Percentiles rank a stretch among this genome's conserved stretches.
These are phyloP conservation scores for Hippocampus abdominalis DNA, from an alignment of 2,113 vertebrate genomes.

Conservation along the genomic window DNA sequence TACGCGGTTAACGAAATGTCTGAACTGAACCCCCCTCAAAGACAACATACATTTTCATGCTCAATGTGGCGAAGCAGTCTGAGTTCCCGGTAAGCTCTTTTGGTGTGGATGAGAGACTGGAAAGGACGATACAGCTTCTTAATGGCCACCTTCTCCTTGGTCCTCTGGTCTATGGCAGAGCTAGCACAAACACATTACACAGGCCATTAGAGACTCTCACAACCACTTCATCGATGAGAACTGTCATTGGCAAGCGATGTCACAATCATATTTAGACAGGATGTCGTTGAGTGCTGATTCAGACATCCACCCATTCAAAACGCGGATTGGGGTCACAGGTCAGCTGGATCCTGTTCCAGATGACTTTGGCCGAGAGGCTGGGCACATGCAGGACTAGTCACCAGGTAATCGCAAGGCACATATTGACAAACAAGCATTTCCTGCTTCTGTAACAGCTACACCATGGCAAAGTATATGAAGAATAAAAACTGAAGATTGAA, in stretches of 20 bases:
- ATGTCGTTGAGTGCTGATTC: too few species aligned
- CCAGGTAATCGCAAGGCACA: too few species aligned
- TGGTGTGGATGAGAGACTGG: constrained; percentile 76
- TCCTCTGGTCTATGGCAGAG: constrained; percentile 69
- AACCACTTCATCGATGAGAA: background rate
- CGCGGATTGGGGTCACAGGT: too few species aligned
- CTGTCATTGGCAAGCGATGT: background rate
- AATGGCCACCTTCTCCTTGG: constrained; percentile 77
- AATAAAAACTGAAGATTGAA: background rate
- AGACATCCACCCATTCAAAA: too few species aligned
- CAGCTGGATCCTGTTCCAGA: too few species aligned
- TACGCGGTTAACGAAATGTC: background rate
- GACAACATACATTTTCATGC: constrained; percentile 73
- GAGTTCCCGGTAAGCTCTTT: constrained; percentile 77
- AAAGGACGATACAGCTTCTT: constrained; percentile 80
- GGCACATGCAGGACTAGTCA: too few species aligned
- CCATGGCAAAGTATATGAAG: background rate
- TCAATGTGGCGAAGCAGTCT: constrained; percentile 75
- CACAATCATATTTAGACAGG: background rate
- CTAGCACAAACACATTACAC: constrained; percentile 42
- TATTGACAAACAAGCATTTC: too few species aligned
- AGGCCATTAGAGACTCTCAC: background rate
- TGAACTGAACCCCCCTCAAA: background rate
- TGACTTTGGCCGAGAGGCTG: too few species aligned
- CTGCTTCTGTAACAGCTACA: too few species aligned